Evolutionary conservation across 2,888 invertebrate genomes (phyloP), one percentile per base, ranked within the genome.

Genomic region (Sipha maydis): DNA sequence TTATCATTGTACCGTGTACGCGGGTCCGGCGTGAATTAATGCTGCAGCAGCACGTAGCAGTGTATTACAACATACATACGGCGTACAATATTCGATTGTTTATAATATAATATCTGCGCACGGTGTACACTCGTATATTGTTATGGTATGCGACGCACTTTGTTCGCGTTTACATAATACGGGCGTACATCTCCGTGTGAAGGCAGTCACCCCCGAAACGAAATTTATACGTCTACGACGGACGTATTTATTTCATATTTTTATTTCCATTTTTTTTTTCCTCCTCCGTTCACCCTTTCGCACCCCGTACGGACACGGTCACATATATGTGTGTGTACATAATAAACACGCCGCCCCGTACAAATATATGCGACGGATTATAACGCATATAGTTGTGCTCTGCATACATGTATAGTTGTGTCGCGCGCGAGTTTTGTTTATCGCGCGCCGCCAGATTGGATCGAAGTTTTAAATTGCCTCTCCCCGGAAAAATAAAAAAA

Each of bases 391-490:
- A 21, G 21, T 61, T 9, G 0, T 7, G 61, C 21, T 4, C 25
- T 61, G 25, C 21, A 21, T 61, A 17, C 69, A 28, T 25, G 28
- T 31, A 71, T 71, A 67, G 25, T 56, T 69, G n/a, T 28, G 28
- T 14, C 71, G 21, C 17, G 75, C 34, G 73, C 41, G 5, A 41
- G 84, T 85, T 82, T 73, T 88, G 75, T 88, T 88, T 88, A 88
- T 88, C 56, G 75, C 56, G 41, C 21, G 31, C 75, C 88, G 31
- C 82, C 88, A 88, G 75, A 88, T 88, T 88, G 88, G 82, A 82
- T 76, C 31, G 88, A 82, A 82, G 82, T 88, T 88, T 88, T 76
- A 67, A 88, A 88, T 88, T 82, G 88, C 61, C n/a, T 25, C 1
- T 25, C 1, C 31, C 41, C 71, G 38, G 28, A 41, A 61, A 61